Evolutionary conservation across 2,113 vertebrate genomes (phyloP), one percentile per base, ranked within the genome.

Genomic region (Halcyon senegalensis): DNA sequence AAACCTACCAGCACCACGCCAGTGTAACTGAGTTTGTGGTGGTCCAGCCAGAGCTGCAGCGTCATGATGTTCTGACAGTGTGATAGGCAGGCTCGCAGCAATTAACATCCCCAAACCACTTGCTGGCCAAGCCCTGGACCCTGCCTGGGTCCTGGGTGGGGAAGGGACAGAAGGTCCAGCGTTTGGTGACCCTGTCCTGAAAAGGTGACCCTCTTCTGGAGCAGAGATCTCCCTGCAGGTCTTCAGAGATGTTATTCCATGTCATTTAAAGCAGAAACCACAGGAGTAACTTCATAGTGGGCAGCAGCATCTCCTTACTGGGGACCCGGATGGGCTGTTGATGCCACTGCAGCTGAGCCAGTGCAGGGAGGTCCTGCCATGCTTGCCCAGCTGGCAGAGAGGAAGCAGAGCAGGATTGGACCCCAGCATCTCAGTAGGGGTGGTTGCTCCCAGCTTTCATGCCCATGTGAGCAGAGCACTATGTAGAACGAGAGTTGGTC

Each of bases 301-400:
- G 19, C 78, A 70, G 18, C 27, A 56, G 20, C 35, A 8, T 17
- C 53, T 76, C 56, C 8, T 15, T 2, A 24, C 24, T 4, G n/a
- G 24, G n/a, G 9, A 16, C 11, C 8, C 7, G 55, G 73, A 48
- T 3, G 1, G 31, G 59, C 33, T 75, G 48, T 31, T 10, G 3
- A n/a, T 56, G 41, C 46, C 4, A 1, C 43, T 1, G 0, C 17
- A 24, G 28, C 75, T 14, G 39, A 41, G 53, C 39, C 39, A 35
- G 62, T 0, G 1, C 44, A 8, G 16, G 21, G 60, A 86, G 37
- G 60, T 16, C 13, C 17, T 51, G 50, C 60, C 35, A 4, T 0
- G 0, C 48, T 24, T 14, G 19, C 18, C 81, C 0, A 0, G 16
- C 46, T 0, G 0, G n/a, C 51, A 25, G 28, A n/a, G 68, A 7